Conservation (phyloP, 2,888 invertebrate genomes). For the Zygothrica quintamaculata region DNA sequence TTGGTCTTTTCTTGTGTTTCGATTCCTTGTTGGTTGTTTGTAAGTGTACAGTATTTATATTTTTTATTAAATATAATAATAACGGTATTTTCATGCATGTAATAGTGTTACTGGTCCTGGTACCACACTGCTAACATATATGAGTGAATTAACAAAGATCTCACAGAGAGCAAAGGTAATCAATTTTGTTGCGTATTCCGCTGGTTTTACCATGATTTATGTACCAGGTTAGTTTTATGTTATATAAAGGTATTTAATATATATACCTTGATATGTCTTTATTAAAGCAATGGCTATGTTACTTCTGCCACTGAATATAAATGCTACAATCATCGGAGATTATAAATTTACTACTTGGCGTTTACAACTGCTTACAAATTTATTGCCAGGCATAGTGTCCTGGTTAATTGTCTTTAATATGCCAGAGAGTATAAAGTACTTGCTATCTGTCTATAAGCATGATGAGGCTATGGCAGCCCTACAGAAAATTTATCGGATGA, state of each 20-base stretch:
- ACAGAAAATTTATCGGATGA: conserved; percentile 30
- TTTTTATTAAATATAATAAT: neutral
- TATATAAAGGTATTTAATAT: neutral
- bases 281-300: conserved; percentile 20
- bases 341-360: conserved; percentile 40
- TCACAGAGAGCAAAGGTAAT: conserved; percentile 20
- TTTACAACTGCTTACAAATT: conserved; percentile 12
- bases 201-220: conserved; percentile 38
- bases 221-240: conserved; percentile 37
- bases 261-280: neutral
- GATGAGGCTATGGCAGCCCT: conserved; percentile 27
- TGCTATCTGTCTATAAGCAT: conserved; percentile 19
- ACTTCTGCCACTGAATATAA: conserved; percentile 14
- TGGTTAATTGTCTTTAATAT: conserved; percentile 4
- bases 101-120: conserved; percentile 35
- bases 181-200: conserved; percentile 23
- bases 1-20: conserved; percentile 36
- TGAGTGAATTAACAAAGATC: conserved; percentile 42
- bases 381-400: conserved; percentile 38
- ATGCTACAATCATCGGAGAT: too few species aligned
- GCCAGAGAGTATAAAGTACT: conserved; percentile 54
- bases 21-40: conserved; percentile 31
- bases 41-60: conserved; percentile 27
- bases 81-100: neutral
- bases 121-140: conserved; percentile 29